Evolutionary conservation across 2,888 invertebrate genomes (phyloP), one percentile per base, ranked within the genome.

Genomic region (Dryadula phaetusa): DNA sequence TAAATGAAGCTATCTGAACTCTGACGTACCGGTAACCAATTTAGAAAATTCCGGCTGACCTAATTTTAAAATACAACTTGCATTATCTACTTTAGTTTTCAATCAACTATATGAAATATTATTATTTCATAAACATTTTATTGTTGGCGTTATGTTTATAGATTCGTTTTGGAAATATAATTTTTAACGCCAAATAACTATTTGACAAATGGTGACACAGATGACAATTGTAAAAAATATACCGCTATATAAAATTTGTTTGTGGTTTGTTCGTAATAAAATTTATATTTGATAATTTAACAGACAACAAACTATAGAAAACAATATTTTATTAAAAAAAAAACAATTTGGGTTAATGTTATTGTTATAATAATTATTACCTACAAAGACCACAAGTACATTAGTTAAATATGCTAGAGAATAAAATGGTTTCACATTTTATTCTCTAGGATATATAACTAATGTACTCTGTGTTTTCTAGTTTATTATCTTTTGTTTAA

Each of bases 21-120:
- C 54, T 84, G 84, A 87, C 87, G 87, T 89, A 92, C 92, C 92
- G 92, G 92, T 92, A 92, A 92, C 92, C 92, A 91, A 92, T 83
- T 82, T 82, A 78, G 79, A 78, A 80, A 81, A 64, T 79, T 74
- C 75, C 76, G 75, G 81, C 74, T 85, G 83, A 83, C 84, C 85
- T 84, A 85, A 77, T 83, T 84, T 74, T 34, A 77, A 92, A 92
- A 92, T 92, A 91, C 75, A 77, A 73, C 73, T 76, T 69, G 74
- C 77, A 79, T 74, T 74, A 74, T 77, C 73, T 75, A 75, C 77
- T 73, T 75, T 62, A 37, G 67, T 67, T 71, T 70, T 70, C 76
- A 70, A 58, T 74, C 75, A 77, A 76, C 80, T 76, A 80, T 76
- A 76, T 70, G 68, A 60, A 75, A 68, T 65, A 70, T 71, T 70